Base-by-base conservation (phyloP, 2,797 vertebrate genomes). In the Tenualosa thibaudeaui region DNA sequence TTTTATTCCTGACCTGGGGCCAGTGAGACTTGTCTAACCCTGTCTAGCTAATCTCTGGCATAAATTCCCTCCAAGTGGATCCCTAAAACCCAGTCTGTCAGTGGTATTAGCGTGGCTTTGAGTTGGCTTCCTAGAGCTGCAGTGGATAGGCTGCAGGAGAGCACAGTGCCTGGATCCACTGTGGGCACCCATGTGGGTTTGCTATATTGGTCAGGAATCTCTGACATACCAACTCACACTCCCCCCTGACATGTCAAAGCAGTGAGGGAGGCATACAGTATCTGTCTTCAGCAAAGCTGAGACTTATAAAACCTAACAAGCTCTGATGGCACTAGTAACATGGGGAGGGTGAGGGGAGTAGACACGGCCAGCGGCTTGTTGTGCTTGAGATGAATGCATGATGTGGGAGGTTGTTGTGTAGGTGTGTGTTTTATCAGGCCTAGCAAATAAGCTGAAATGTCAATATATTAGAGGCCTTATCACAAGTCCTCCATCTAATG, bases 401-500 rank as follows among this genome's bases (percentile, higher is more conserved):
- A 46, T 19, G 31, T 40, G 40, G 40, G 71, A 43, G 71, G 40
- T 15, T 19, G 43, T 19, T 19, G 71, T 78, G 71, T 78, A 46
- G 37, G 71, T 78, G 71, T 78, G 71, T 40, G 50, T 43, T 78
- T 78, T 19, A 22, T 78, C 37, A 78, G 58, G 88, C 86, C 86
- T 86, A 91, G 88, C 89, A 90, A 10, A 81, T 87, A 90, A 90
- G 91, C 90, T 86, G 88, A 88, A 89, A 87, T 89, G 91, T 92
- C 90, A 92, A 91, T 93, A 90, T 90, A 94, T 93, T 91, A 91
- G 88, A 86, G 85, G 87, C 82, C 90, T 93, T 93, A 95, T 95
- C 92, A 92, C 88, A 91, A 92, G 91, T 89, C 88, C 90, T 89
- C 90, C 81, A 87, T 83, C 90, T 94, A 95, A 95, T 94, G 92